Conservation (phyloP, 64 coral and sea anemone genomes). For the Hydrozoanthus tunicans region DNA sequence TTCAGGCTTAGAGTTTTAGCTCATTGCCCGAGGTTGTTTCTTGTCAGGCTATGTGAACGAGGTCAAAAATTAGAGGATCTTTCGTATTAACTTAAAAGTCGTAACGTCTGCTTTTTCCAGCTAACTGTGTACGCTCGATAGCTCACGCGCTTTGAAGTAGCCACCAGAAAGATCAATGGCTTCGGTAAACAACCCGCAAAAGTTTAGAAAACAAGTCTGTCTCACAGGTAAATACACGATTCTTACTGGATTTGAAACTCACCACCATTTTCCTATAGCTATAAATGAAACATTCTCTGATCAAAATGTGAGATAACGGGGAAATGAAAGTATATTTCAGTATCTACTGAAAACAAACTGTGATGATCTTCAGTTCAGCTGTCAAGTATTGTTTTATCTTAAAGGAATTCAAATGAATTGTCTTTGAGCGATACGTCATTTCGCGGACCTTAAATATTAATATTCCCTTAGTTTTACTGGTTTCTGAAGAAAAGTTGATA, state of each 20-base stretch:
- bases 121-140: not conserved
- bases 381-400: slow-evolving; percentile 58
- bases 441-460: slow-evolving; percentile 33
- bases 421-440: slow-evolving; percentile 47
- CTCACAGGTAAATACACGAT: not conserved
- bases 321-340: not conserved
- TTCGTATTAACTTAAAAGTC: no score
- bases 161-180: slow-evolving; percentile 44
- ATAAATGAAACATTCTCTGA: not conserved
- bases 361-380: not conserved
- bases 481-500: not conserved
- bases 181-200: slow-evolving; percentile 40
- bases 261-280: not conserved
- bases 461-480: slow-evolving; percentile 1
- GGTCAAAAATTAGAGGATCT: no score
- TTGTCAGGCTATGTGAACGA: no score
- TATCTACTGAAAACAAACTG: no score
- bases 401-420: slow-evolving; percentile 41
- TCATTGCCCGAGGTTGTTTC: no score
- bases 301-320: not conserved
- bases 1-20: no score
- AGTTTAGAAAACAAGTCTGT: slow-evolving; percentile 24
- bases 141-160: slow-evolving; percentile 13
- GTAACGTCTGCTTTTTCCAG: not conserved
- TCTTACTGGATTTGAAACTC: not conserved